These are phyloP conservation scores for Pollenia amentaria DNA, from an alignment of 2,888 invertebrate species.

Conservation along the genomic window DNA sequence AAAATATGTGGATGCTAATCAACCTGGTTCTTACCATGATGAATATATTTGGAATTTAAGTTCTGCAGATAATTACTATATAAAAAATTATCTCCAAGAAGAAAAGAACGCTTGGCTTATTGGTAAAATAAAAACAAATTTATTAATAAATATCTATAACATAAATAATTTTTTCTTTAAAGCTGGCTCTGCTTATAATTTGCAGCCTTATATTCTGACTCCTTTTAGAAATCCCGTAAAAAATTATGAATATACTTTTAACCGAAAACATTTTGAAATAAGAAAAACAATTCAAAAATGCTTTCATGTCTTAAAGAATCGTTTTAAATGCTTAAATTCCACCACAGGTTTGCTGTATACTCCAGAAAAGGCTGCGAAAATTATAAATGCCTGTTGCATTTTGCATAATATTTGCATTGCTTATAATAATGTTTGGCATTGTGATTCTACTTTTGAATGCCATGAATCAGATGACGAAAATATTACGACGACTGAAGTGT, in stretches of 20 bases:
- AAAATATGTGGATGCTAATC: conserved; percentile 43
- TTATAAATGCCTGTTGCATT: conserved; percentile 53
- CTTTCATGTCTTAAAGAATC: conserved; percentile 31
- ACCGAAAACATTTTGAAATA: conserved; percentile 31
- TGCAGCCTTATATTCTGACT: conserved; percentile 47
- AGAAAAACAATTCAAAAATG: conserved; percentile 31
- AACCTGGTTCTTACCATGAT: conserved; percentile 49
- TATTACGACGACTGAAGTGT: not conserved
- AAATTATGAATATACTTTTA: conserved; percentile 21
- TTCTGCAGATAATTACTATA: conserved; percentile 38
- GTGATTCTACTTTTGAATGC: not conserved
- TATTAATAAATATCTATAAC: not conserved
- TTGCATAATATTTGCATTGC: conserved; percentile 58
- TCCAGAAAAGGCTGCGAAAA: conserved; percentile 50
- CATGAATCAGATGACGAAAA: conserved; percentile 4
- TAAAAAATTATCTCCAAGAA: not conserved
- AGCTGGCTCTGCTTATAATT: conserved; percentile 44
- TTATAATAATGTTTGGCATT: conserved; percentile 31
- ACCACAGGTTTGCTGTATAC: conserved; percentile 40
- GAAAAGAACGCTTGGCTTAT: conserved; percentile 42
- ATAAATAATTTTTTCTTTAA: not conserved
- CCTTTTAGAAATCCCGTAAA: conserved; percentile 28
- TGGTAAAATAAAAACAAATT: conserved; percentile 19
- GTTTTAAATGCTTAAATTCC: conserved; percentile 48
- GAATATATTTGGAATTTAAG: conserved; percentile 53